Conservation (phyloP, 2,113 vertebrate species). For the Brachirus orientalis region DNA sequence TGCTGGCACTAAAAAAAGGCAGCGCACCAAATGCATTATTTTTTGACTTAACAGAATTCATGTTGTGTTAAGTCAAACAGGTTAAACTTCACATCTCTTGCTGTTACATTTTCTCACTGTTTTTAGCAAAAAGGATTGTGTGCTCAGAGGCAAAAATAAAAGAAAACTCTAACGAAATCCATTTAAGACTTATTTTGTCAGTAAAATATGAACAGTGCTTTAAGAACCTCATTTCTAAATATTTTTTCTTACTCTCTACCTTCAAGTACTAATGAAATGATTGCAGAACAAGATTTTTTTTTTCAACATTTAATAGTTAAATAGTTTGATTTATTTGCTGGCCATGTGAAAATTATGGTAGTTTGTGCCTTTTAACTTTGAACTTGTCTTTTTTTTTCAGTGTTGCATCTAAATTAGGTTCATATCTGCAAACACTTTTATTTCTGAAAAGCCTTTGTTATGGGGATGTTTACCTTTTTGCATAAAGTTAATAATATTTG, state of each 20-base stretch:
- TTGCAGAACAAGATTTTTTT: not conserved
- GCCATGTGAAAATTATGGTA: conserved; percentile 4
- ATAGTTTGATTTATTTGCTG: conserved; percentile 4
- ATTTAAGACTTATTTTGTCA: conserved; percentile 15
- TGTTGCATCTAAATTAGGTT: conserved; percentile 9
- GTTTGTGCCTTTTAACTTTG: conserved; percentile 59
- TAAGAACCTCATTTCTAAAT: conserved; percentile 14
- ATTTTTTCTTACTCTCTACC: conserved; percentile 1
- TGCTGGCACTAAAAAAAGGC: conserved; percentile 50
- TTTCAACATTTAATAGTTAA: conserved; percentile 12
- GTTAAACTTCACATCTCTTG: conserved; percentile 11
- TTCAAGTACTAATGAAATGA: conserved; percentile 13
- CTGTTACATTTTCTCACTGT: conserved; percentile 19
- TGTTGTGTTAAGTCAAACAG: conserved; percentile 4
- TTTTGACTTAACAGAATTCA: not conserved
- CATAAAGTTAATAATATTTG: conserved; percentile 16
- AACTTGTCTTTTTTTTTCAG: too few relatives aligned
- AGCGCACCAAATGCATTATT: conserved; percentile 35
- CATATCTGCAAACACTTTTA: not conserved
- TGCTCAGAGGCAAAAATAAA: conserved; percentile 66
- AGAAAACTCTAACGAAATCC: conserved; percentile 11
- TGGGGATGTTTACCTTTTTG: conserved; percentile 27
- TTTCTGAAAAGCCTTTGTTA: not conserved
- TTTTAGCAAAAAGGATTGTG: conserved; percentile 65
- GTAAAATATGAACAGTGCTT: not conserved